These are phyloP conservation scores for Bombus sibiricus DNA, from an alignment of 1,140 invertebrate genomes.

Conservation along the genomic window DNA sequence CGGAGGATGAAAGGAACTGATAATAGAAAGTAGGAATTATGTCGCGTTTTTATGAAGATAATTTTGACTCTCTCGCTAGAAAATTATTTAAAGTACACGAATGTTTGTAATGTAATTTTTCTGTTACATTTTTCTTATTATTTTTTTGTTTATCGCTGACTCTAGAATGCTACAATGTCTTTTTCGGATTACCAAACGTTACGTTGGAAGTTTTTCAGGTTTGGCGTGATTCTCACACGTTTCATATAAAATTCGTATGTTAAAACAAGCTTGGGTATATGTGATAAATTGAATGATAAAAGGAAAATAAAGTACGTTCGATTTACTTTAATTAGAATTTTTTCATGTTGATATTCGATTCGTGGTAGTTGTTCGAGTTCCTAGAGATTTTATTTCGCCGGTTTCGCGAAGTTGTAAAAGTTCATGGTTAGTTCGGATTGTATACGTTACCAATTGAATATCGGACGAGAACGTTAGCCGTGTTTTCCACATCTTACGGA, in stretches of 20 bases:
- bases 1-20: background rate
- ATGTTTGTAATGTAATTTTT: no score
- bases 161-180: no score
- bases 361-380: background rate
- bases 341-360: conserved; percentile 7
- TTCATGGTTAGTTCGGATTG: background rate
- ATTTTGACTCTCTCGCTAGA: no score
- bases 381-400: background rate
- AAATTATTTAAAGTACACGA: no score
- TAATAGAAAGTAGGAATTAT: no score
- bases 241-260: no score
- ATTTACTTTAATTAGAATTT: background rate
- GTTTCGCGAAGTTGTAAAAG: conserved; percentile 7
- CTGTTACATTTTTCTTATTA: no score
- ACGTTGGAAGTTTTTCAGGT: no score
- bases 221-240: no score
- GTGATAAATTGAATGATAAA: background rate
- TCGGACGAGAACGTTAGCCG: background rate
- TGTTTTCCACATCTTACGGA: background rate
- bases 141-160: no score
- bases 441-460: background rate
- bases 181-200: no score
- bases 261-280: background rate
- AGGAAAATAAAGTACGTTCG: background rate
- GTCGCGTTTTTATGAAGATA: no score